Evolutionary conservation across 2,888 invertebrate species (phyloP).

Genomic region (Amphipoea oculea): DNA sequence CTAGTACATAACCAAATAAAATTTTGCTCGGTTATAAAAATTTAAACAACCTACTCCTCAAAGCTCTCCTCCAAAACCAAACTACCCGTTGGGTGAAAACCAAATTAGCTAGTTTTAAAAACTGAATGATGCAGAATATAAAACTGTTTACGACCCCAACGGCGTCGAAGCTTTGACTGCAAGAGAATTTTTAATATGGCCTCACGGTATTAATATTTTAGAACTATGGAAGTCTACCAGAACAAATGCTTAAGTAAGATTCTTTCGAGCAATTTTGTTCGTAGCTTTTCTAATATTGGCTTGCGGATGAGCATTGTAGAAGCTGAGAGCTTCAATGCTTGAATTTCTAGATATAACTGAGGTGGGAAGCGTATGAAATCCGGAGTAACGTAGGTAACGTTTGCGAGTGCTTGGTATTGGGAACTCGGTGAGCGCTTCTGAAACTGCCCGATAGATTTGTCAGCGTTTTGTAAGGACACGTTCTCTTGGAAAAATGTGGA

Average conservation of each 20-base stretch:
- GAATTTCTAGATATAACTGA: conserved; percentile 47
- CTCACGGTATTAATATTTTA: conserved; percentile 39
- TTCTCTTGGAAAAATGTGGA: conserved; percentile 37
- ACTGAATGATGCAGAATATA: conserved; percentile 36
- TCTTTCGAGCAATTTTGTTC: conserved; percentile 38
- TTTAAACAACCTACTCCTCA: background rate
- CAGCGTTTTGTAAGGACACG: conserved; percentile 52
- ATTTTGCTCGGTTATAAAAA: background rate
- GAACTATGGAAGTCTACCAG: conserved; percentile 32
- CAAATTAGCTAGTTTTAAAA: conserved; percentile 28
- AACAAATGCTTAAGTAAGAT: conserved; percentile 34
- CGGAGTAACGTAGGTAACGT: conserved; percentile 25
- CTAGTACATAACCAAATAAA: background rate
- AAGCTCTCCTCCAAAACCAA: background rate
- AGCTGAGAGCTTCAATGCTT: conserved; percentile 27
- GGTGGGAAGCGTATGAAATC: conserved; percentile 28
- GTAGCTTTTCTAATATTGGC: conserved; percentile 45
- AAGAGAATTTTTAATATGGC: conserved; percentile 46
- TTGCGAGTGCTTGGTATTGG: conserved; percentile 35
- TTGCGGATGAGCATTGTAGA: conserved; percentile 24
- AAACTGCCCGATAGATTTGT: conserved; percentile 55
- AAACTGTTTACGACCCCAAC: conserved; percentile 38
- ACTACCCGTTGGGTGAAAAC: background rate
- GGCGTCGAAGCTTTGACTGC: conserved; percentile 19
- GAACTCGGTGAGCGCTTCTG: conserved; percentile 32